phyloP scores from a whole-genome alignment of 1,140 invertebrate genomes.

The Diabrotica virgifera region DNA sequence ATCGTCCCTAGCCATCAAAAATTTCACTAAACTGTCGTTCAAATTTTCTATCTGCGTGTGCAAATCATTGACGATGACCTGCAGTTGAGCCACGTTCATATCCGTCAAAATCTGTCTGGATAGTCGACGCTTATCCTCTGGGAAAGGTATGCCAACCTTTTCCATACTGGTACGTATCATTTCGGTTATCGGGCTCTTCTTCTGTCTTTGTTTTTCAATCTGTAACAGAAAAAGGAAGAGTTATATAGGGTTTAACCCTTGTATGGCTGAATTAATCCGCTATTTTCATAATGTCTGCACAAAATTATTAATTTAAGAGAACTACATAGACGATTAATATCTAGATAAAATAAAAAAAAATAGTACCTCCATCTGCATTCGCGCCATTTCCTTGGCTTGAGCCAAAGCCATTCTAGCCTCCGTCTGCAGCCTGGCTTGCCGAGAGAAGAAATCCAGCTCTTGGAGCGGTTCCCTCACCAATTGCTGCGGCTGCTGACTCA shows the following conservation, averaged over 20 bases:
- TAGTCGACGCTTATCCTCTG: slow-evolving; percentile 74
- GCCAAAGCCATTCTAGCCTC: slow-evolving; percentile 86
- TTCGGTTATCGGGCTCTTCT: slow-evolving; percentile 81
- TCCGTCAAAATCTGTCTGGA: slow-evolving; percentile 81
- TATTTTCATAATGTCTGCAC: too few species aligned
- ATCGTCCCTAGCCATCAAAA: slow-evolving; percentile 86
- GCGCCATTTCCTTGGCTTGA: slow-evolving; percentile 88
- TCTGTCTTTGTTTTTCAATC: slow-evolving; percentile 72
- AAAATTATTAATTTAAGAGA: too few species aligned
- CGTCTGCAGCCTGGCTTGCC: slow-evolving; percentile 80
- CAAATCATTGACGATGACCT: slow-evolving; percentile 92
- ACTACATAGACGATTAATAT: too few species aligned
- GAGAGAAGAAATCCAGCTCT: slow-evolving; percentile 74
- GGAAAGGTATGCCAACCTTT: slow-evolving; percentile 81
- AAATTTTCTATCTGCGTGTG: slow-evolving; percentile 89
- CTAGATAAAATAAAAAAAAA: neutral
- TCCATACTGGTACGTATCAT: slow-evolving; percentile 74
- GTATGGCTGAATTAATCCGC: neutral
- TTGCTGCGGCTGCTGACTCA: slow-evolving; percentile 39
- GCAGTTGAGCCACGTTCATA: slow-evolving; percentile 92
- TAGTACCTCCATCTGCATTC: slow-evolving; percentile 86
- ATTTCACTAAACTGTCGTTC: slow-evolving; percentile 84
- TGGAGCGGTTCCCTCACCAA: slow-evolving; percentile 46
- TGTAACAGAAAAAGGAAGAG: slow-evolving; percentile 33
- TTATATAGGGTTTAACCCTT: neutral